Conservation (phyloP, 2,113 vertebrate species). For the Mustelus asterias region DNA sequence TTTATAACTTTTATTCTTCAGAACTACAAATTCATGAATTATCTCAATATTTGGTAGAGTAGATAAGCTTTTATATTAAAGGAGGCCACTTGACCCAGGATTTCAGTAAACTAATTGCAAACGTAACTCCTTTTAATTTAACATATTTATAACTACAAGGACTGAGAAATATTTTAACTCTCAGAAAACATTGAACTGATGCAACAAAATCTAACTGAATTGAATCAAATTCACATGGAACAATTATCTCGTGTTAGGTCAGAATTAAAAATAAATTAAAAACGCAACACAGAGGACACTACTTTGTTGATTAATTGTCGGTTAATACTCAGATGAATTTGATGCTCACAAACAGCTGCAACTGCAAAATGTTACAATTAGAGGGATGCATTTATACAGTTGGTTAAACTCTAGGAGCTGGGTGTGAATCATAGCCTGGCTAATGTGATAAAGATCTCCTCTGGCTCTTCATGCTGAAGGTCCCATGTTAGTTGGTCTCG, state of each 20-base stretch:
- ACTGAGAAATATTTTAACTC: neutral
- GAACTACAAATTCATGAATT: neutral
- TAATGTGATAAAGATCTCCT: neutral
- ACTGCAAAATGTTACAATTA: neutral
- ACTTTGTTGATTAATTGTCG: neutral
- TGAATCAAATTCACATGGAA: too few species aligned
- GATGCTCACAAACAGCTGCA: neutral
- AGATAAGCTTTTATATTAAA: neutral
- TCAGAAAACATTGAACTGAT: neutral
- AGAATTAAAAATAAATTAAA: neutral
- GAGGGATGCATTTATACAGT: neutral
- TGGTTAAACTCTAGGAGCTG: neutral
- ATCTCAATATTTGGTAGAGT: neutral
- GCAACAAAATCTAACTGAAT: neutral
- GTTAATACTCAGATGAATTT: constrained; percentile 3
- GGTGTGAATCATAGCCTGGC: neutral
- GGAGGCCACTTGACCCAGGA: neutral
- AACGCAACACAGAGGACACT: neutral
- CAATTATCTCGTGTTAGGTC: neutral
- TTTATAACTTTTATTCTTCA: neutral
- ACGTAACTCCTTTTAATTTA: neutral
- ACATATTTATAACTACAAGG: neutral
- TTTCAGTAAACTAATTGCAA: neutral
- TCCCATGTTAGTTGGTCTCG: neutral
- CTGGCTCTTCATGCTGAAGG: neutral